Base-by-base conservation (phyloP, 2,888 invertebrate genomes). In the Acheta domesticus region DNA sequence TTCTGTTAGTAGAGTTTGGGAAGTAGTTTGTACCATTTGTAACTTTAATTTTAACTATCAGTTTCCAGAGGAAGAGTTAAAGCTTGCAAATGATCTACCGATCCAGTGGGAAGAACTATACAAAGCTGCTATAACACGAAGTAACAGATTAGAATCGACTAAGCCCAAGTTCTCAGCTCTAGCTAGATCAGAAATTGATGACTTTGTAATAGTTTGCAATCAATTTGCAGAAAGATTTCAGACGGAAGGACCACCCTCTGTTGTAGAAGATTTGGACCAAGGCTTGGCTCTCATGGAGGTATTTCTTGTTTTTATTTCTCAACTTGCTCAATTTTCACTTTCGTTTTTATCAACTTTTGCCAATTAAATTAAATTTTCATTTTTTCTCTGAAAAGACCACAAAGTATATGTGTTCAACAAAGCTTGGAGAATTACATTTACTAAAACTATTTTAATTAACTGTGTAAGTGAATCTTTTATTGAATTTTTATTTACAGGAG, bases 211-310 rank as follows among this genome's bases (percentile, higher is more conserved):
- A 3, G 48, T 48, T 12, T 76, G 48, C 20, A n/a, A 76, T n/a
- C n/a, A 48, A n/a, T 76, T 76, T 76, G 48, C 48, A 11, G 49
- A 76, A 19, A 36, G 49, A 48, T 76, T 76, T n/a, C 48, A 76
- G 12, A 4, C 0, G 48, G 76, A 76, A n/a, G 76, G 76, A 12
- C 76, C 76, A 49, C 48, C 48, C 11, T 76, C 76, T 48, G 12
- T 76, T 48, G 49, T 20, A 48, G 76, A 76, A 20, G 48, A 76
- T 23, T 76, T 76, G 48, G 76, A 76, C n/a, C 16, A n/a, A 36
- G 76, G 76, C 4, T 36, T 76, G 19, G 12, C 49, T 16, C 20
- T 76, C 8, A 76, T 76, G 76, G 48, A 76, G 76, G 76, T 76
- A 48, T 48, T 76, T 14, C 19, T n/a, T 11, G 12, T 75, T 75